A percentile compares a stretch with the other conserved stretches of the same genome.
Evolutionary conservation across 2,113 vertebrate genomes (phyloP).

Genomic region (Lophura nycthemera): DNA sequence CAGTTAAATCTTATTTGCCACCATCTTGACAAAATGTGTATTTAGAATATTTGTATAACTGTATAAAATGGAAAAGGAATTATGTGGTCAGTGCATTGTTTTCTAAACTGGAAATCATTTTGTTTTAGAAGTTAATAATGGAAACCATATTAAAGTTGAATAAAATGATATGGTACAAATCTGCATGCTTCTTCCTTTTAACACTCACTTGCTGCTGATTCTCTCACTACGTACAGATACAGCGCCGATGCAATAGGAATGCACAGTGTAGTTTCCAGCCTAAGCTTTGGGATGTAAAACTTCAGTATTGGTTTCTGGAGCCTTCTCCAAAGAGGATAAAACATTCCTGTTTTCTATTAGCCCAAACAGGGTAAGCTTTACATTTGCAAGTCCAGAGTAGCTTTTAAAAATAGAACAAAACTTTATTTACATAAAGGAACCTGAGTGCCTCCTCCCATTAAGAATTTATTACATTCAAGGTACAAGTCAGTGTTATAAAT

Average conservation of each 20-base stretch:
- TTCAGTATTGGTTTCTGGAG: not conserved
- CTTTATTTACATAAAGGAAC: conserved; percentile 52
- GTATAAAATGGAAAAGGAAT: conserved; percentile 87
- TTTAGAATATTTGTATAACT: conserved; percentile 94
- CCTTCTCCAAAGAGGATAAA: not conserved
- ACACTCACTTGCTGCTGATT: not conserved
- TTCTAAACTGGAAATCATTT: conserved; percentile 92
- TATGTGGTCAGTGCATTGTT: conserved; percentile 89
- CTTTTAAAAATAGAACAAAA: conserved; percentile 56
- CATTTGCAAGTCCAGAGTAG: not conserved
- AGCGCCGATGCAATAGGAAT: not conserved
- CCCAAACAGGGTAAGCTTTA: not conserved
- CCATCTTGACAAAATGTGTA: conserved; percentile 86
- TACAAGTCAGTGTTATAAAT: not conserved
- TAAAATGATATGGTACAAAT: conserved; percentile 77
- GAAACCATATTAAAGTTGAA: conserved; percentile 87
- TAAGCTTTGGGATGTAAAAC: not conserved
- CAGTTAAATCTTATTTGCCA: conserved; percentile 85
- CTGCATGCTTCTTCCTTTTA: not conserved
- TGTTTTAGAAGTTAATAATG: conserved; percentile 87
- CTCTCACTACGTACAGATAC: accelerated
- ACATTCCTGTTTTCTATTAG: not conserved
- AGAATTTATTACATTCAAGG: conserved; percentile 39
- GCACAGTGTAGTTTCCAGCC: not conserved
- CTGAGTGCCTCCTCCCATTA: conserved; percentile 9